phyloP scores from a whole-genome alignment of 2,113 vertebrate species.

The Pachyramphus minor region DNA sequence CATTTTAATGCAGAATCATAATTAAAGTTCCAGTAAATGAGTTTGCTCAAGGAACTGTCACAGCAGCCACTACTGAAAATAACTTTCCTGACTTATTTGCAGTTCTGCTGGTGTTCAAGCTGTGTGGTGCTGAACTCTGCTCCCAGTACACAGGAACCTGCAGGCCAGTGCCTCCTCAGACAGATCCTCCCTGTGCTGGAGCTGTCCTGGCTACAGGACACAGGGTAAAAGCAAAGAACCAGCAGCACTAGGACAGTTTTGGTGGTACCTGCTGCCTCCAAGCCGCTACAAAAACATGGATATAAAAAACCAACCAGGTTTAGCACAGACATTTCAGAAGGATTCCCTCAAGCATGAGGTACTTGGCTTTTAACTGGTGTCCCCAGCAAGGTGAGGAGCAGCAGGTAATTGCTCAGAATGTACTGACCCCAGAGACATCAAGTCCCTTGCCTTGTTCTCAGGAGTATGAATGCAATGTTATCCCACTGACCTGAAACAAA shows the following conservation, averaged over 20 bases:
- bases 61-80: not conserved
- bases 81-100: not conserved
- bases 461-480: not conserved
- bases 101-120: not conserved
- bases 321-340: not conserved
- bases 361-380: not conserved
- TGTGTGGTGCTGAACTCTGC: not conserved
- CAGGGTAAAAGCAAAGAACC: not conserved
- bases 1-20: conserved; percentile 23
- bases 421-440: not conserved
- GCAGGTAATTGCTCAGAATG: not conserved
- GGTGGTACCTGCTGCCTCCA: not conserved
- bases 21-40: conserved; percentile 12
- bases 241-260: not conserved
- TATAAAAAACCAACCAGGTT: not conserved
- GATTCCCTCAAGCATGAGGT: not conserved
- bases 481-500: not conserved
- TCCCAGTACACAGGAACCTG: not conserved
- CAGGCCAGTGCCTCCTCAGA: not conserved
- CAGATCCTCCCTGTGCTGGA: not conserved
- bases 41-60: conserved; percentile 6
- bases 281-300: not conserved
- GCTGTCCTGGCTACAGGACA: not conserved
- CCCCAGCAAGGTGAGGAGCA: not conserved
- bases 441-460: not conserved